Evolutionary conservation across 37 sponge, comb jelly and placozoan species (phyloP), one percentile per base, ranked within the genome.

Genomic region (Halisarca cf. caerulea): DNA sequence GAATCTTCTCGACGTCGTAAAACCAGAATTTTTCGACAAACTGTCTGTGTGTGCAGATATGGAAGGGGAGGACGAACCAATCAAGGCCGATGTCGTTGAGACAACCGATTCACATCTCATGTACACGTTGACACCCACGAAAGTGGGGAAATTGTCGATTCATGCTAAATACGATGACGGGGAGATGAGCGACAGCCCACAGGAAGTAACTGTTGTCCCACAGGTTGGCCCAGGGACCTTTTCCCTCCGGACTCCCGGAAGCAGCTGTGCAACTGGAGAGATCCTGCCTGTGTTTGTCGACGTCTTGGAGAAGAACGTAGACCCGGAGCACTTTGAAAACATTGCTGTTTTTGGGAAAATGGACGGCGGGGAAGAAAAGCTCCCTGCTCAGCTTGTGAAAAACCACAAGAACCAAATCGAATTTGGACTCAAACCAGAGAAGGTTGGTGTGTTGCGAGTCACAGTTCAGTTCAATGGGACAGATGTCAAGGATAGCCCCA

Each of bases 401-500:
- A 62, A 15, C 15, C 18, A 62, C 30, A 23, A n/a, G 30, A 7
- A 7, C 7, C 6, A 15, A 20, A 6, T 30, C 6, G 18, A 30
- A 20, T 62, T 20, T 62, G 64, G 15, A 15, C 4, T 62, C 6
- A 15, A 7, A 7, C 64, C 64, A 62, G 30, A n/a, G 15, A 62
- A 8, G 15, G 64, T 62, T 62, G 64, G 64, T 20, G 30, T 28
- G 5, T 7, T 28, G 30, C 5, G 30, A 2, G 77, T 74, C 18
- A 41, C 36, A 41, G 77, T n/a, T 2, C 77, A 74, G 42, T 74
- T 40, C 6, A 40, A 23, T 1, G 45, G 45, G 18, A 74, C 36
- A 2, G 42, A 74, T 74, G 77, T 74, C 25, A 15, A 41, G 9
- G 44, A 37, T n/a, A 74, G 77, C 45, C 77, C 77, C 7, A n/a